These are phyloP conservation scores for Volucella bombylans DNA, from an alignment of 2,888 invertebrate species.

Conservation along the genomic window DNA sequence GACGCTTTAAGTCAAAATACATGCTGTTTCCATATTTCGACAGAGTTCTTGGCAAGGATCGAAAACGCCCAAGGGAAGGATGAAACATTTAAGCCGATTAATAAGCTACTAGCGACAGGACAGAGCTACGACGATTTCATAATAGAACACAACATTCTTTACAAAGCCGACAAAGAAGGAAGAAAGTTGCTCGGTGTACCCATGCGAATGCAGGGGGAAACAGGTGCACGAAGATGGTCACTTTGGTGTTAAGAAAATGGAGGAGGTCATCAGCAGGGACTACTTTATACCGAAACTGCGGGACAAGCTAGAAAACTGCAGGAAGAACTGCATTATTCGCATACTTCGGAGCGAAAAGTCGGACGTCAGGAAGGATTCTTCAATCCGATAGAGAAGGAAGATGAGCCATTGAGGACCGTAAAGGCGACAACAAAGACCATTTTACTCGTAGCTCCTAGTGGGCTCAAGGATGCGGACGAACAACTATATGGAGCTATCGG, in stretches of 20 bases:
- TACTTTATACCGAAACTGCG: conserved; percentile 8
- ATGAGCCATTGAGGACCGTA: not conserved
- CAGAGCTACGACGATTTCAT: conserved; percentile 15
- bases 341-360: not conserved
- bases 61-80: conserved; percentile 2
- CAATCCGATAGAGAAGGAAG: too few relatives aligned
- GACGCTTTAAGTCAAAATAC: too few relatives aligned
- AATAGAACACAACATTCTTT: not conserved
- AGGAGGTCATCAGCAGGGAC: conserved; percentile 8
- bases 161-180: conserved; percentile 18
- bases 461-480: not conserved
- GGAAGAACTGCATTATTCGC: conserved; percentile 16
- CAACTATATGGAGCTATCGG: not conserved
- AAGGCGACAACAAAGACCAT: too few relatives aligned
- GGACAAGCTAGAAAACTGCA: not conserved
- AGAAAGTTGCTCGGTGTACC: conserved; percentile 76
- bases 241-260: conserved; percentile 74
- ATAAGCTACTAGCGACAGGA: not conserved
- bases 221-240: conserved; percentile 78
- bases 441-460: too few relatives aligned
- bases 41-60: not conserved
- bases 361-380: too few relatives aligned
- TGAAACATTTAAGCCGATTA: not conserved
- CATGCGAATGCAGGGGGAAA: conserved; percentile 76
- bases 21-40: not conserved